These are phyloP conservation scores for Prionailurus bengalensis DNA, from an alignment of 2,113 vertebrate genomes.

Conservation along the genomic window DNA sequence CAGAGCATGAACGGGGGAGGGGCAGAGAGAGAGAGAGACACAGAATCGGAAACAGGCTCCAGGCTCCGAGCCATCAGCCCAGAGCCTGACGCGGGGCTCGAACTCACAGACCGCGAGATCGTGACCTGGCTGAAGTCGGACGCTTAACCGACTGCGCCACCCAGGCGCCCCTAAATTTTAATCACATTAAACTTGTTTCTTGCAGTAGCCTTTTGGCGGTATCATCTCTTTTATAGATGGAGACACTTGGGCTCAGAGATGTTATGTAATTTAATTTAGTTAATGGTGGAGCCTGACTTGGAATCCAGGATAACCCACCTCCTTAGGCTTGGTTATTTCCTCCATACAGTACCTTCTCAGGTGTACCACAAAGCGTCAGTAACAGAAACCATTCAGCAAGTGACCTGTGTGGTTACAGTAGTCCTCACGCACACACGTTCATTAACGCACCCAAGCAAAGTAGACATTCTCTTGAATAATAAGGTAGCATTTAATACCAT, in stretches of 20 bases:
- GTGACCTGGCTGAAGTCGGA: too few species aligned
- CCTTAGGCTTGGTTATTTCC: slow-evolving; percentile 1
- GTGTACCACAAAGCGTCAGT: background rate
- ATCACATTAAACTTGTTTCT: slow-evolving; percentile 39
- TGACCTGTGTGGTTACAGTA: background rate
- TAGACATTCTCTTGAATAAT: background rate
- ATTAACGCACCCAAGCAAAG: background rate
- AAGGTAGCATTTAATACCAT: slow-evolving; percentile 2
- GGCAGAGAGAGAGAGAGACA: too few species aligned
- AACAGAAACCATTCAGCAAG: background rate
- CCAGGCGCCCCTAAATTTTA: background rate
- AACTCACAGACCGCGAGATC: too few species aligned
- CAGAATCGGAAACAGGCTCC: too few species aligned
- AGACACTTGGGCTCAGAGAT: background rate
- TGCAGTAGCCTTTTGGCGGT: background rate
- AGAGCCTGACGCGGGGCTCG: too few species aligned
- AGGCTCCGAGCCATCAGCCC: too few species aligned
- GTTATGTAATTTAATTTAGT: slow-evolving; percentile 14
- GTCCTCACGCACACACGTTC: fast-evolving
- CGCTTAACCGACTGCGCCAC: too few species aligned
- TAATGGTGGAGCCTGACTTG: background rate
- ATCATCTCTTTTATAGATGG: slow-evolving; percentile 10
- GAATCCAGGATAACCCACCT: background rate
- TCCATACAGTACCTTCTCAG: background rate
- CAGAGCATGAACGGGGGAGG: too few species aligned